phyloP scores from a whole-genome alignment of 2,113 vertebrate genomes.

The Phylloscopus trochiloides region DNA sequence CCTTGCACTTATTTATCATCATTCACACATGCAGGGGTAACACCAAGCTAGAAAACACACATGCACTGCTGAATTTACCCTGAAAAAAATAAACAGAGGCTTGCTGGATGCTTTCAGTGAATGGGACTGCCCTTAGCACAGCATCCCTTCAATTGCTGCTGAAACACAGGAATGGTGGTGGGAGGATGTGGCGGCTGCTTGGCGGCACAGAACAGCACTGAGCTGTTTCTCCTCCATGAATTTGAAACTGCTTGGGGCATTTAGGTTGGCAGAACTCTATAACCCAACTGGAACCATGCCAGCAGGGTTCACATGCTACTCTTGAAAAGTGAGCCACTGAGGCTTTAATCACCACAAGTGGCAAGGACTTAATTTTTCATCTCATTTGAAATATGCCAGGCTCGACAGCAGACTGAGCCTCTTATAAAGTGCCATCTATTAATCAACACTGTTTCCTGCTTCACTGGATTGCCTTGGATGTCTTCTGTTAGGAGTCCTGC shows the following conservation, averaged over 20 bases:
- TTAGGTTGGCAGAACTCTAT: constrained; percentile 36
- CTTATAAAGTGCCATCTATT: neutral
- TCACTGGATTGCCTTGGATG: neutral
- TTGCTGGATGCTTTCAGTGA: neutral
- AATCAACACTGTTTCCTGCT: neutral
- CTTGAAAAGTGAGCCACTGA: constrained; percentile 29
- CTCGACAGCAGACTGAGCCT: neutral
- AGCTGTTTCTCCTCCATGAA: neutral
- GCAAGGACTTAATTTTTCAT: constrained; percentile 42
- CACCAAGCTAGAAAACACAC: neutral
- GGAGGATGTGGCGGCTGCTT: neutral
- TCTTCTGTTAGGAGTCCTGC: neutral
- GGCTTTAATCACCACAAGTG: constrained; percentile 40
- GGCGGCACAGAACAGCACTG: neutral
- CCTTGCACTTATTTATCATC: neutral
- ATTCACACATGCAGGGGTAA: neutral
- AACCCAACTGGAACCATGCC: neutral
- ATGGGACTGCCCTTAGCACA: neutral
- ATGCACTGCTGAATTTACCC: neutral
- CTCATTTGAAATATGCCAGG: constrained; percentile 26
- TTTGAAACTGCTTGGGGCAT: constrained; percentile 40
- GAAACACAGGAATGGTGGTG: neutral
- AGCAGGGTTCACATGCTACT: neutral
- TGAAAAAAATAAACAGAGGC: neutral
- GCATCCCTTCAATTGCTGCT: neutral